Conservation (phyloP, 92 coral and sea anemone genomes). For the Montipora capitata region DNA sequence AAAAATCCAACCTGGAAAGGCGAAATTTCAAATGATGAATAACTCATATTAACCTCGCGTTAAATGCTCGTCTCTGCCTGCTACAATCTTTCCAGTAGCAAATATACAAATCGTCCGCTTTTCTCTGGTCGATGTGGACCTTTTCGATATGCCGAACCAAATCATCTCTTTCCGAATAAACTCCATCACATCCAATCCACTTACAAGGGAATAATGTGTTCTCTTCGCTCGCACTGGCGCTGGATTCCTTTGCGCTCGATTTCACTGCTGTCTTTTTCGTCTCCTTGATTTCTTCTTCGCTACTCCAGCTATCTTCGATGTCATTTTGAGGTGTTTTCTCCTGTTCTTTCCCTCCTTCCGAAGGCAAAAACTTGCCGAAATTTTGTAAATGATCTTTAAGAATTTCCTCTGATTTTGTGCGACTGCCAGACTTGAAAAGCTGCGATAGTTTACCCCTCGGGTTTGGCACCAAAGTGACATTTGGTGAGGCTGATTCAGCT, state of each 20-base stretch:
- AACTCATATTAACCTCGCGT: conserved; percentile 81
- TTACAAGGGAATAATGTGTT: conserved; percentile 77
- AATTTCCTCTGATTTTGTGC: conserved; percentile 90
- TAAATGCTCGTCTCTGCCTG: conserved; percentile 93
- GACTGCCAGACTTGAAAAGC: conserved; percentile 76
- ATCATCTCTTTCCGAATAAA: conserved; percentile 95
- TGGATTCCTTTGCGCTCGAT: conserved; percentile 57
- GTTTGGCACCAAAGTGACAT: conserved; percentile 91
- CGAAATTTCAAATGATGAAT: conserved; percentile 29
- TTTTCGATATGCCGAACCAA: conserved; percentile 97
- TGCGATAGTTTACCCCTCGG: conserved; percentile 83
- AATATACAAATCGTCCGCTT: conserved; percentile 97
- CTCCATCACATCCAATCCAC: conserved; percentile 92
- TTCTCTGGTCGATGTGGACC: conserved; percentile 98
- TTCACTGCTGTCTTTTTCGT: conserved; percentile 63
- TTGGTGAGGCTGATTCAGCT: conserved; percentile 82
- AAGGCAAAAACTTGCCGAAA: conserved; percentile 78
- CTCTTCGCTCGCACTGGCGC: conserved; percentile 65
- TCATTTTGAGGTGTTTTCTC: conserved; percentile 53
- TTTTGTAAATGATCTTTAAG: conserved; percentile 88
- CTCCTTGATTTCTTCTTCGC: conserved; percentile 62
- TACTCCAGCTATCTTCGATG: conserved; percentile 63
- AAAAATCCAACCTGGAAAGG: not conserved
- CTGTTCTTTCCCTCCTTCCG: conserved; percentile 73
- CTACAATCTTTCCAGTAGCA: conserved; percentile 99